Evolutionary conservation across 2,888 invertebrate genomes (phyloP).

Genomic region (Conistra vaccinii): DNA sequence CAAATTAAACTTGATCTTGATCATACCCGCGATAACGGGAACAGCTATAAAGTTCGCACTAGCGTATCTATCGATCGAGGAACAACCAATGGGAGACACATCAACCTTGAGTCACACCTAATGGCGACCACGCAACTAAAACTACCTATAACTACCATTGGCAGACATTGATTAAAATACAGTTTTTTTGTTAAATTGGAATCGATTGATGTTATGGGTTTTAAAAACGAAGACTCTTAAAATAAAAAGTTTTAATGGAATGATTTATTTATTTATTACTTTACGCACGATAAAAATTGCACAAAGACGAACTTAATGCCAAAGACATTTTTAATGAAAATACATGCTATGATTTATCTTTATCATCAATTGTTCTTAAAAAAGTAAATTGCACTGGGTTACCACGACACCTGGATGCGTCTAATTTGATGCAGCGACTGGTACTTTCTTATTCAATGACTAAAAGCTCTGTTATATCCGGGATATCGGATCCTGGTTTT

Average conservation of each 20-base stretch:
- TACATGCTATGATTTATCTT: background rate
- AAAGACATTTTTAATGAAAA: background rate
- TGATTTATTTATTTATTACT: background rate
- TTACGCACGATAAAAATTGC: background rate
- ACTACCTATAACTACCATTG: too few relatives aligned
- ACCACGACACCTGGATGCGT: background rate
- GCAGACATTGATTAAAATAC: background rate
- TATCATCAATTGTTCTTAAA: too few relatives aligned
- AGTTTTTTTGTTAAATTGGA: background rate
- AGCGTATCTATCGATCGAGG: slow-evolving; percentile 28
- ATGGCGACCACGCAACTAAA: slow-evolving; percentile 26
- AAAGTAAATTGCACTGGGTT: background rate
- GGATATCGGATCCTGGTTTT: background rate
- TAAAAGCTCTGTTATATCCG: background rate
- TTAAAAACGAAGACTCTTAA: background rate
- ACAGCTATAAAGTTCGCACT: slow-evolving; percentile 12
- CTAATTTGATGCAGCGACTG: background rate
- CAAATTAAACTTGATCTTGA: slow-evolving; percentile 5
- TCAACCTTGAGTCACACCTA: slow-evolving; percentile 46
- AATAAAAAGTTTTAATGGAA: background rate
- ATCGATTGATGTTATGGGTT: slow-evolving; percentile 1
- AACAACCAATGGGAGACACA: slow-evolving; percentile 23
- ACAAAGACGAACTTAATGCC: background rate
- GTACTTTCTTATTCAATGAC: background rate
- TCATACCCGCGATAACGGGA: background rate